These are phyloP conservation scores for Aurelia sp. DNA, from an alignment of 30 jellyfish, hydroid and myxozoan species.

Conservation along the genomic window DNA sequence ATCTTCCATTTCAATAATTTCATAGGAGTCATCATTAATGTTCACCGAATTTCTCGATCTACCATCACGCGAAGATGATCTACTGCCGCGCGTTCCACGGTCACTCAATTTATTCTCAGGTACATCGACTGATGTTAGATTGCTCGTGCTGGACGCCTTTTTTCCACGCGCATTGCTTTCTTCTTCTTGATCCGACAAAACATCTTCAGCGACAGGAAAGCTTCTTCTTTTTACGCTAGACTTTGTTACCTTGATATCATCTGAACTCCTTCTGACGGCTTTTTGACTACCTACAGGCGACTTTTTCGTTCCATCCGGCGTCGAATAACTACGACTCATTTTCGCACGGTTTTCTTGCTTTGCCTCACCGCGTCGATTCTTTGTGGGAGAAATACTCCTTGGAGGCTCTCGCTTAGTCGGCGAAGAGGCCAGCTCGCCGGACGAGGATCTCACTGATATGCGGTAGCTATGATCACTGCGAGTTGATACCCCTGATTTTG, in stretches of 20 bases:
- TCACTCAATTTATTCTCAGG: slow-evolving; percentile 45
- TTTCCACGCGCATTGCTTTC: background rate
- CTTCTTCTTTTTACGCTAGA: slow-evolving; percentile 17
- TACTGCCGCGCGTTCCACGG: slow-evolving; percentile 45
- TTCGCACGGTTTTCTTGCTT: background rate
- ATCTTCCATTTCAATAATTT: slow-evolving; percentile 37
- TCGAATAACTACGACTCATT: slow-evolving; percentile 49
- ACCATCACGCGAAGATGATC: slow-evolving; percentile 33
- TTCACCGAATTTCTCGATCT: slow-evolving; percentile 44
- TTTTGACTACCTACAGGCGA: slow-evolving; percentile 19
- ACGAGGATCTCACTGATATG: slow-evolving; percentile 26
- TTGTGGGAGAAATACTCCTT: slow-evolving; percentile 6
- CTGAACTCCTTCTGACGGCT: slow-evolving; percentile 27
- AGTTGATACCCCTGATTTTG: slow-evolving; percentile 1
- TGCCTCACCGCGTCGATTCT: slow-evolving; percentile 6
- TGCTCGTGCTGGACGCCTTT: slow-evolving; percentile 45
- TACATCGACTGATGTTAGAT: slow-evolving; percentile 35
- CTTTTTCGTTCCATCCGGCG: slow-evolving; percentile 24
- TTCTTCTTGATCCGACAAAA: background rate
- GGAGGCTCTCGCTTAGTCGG: slow-evolving; percentile 24
- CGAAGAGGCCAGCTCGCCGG: slow-evolving; percentile 7
- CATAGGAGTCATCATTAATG: slow-evolving; percentile 45
- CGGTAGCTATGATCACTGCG: slow-evolving; percentile 19
- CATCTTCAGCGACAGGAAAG: slow-evolving; percentile 31
- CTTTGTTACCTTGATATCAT: background rate